Conservation (phyloP, 2,888 invertebrate species). For the Drosophila acutilabella region DNA sequence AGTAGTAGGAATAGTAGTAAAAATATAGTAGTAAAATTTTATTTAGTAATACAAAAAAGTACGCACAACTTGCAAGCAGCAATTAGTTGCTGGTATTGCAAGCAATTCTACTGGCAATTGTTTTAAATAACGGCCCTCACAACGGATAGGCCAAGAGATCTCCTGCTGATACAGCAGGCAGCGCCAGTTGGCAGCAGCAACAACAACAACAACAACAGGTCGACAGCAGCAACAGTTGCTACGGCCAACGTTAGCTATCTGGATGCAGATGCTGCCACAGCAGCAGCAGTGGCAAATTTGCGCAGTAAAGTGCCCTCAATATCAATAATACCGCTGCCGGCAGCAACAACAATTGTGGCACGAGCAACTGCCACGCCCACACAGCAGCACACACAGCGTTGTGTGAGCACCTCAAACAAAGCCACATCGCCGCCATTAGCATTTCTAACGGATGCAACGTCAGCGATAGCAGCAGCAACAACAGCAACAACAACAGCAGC, state of each 20-base stretch:
- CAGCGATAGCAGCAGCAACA: constrained; percentile 10
- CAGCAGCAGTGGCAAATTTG: constrained; percentile 75
- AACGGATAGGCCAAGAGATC: constrained; percentile 82
- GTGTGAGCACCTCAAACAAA: constrained; percentile 77
- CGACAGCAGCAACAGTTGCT: constrained; percentile 41
- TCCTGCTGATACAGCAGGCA: constrained; percentile 81
- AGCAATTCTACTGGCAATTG: constrained; percentile 10
- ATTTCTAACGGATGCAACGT: constrained; percentile 55
- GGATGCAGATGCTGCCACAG: constrained; percentile 66
- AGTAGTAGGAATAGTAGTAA: too few relatives aligned
- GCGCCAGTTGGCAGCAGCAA: constrained; percentile 62
- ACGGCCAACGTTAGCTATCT: constrained; percentile 32
- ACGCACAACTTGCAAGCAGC: not conserved
- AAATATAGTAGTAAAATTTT: too few relatives aligned
- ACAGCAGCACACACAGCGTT: constrained; percentile 35
- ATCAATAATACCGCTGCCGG: constrained; percentile 83
- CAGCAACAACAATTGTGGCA: constrained; percentile 57
- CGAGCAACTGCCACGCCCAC: constrained; percentile 41
- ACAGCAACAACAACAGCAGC: constrained; percentile 1
- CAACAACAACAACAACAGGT: constrained; percentile 31
- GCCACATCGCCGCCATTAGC: constrained; percentile 82
- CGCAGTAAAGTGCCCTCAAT: constrained; percentile 84
- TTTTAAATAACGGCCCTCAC: constrained; percentile 70
- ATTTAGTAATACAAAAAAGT: not conserved
- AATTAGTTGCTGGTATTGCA: constrained; percentile 3